Evolutionary conservation across 64 coral and sea anemone species (phyloP), one percentile per base, ranked within the genome.

Genomic region (Actinia tenebrosa): DNA sequence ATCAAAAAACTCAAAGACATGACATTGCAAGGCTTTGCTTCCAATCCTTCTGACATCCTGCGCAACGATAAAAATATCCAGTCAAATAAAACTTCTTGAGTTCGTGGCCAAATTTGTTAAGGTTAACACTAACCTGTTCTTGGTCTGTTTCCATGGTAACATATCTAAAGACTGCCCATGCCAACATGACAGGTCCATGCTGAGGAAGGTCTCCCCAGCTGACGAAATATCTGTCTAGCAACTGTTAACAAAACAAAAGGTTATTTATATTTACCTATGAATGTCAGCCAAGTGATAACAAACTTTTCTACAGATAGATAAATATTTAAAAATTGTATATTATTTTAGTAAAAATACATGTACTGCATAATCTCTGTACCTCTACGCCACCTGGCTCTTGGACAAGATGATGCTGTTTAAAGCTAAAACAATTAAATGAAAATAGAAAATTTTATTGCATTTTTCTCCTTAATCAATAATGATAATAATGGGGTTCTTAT

Each of bases 161-260:
- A 93, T 90, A 98, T 95, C 96, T 92, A 18, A 95, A 88, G 25
- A 92, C 93, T 77, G 96, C 93, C 96, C 96, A 98, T 45, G 93
- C 88, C 18, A 98, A 71, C 93, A 98, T 98, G 50, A 98, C 93
- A 60, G 96, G 96, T 59, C 96, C 93, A 79, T 98, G 96, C 78
- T 98, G 93, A 3, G 66, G 69, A 56, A 93, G 79, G 52, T 92
- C 93, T 46, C 96, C 96, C 93, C 96, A 95, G 83, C 88, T 86
- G 44, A 91, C 30, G 58, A 98, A 95, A 16, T 93, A 82, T 13
- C 79, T 69, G 79, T 95, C 96, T 3, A 98, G 88, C 22, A 68
- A 86, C 95, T 98, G 56, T 85, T 16, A 88, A 84, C 44, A 53
- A 42, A 84, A 20, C 58, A 68, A 78, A 66, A 22, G 20, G 63